Conservation (phyloP, 2,797 vertebrate genomes). For the Falco columbarius region DNA sequence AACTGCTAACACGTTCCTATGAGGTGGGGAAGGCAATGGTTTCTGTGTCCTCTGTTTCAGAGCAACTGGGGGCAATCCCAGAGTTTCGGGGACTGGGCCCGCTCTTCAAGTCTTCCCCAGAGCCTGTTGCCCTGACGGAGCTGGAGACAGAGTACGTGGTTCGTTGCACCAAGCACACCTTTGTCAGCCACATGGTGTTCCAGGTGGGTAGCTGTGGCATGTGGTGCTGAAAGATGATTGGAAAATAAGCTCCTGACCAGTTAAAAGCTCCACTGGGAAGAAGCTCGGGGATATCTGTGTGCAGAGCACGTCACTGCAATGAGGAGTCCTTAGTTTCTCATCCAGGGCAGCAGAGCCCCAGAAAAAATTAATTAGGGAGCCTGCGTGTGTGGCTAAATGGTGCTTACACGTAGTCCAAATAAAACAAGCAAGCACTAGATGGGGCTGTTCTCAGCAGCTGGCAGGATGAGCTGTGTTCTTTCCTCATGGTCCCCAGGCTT, state of each 20-base stretch:
- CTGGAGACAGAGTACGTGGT: conserved; percentile 83
- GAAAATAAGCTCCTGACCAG: not conserved
- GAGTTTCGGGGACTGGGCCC: conserved; percentile 79
- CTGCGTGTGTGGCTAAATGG: not conserved
- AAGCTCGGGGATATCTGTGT: not conserved
- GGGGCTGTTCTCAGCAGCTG: not conserved
- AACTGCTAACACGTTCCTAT: not conserved
- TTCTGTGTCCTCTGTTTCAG: conserved; percentile 69
- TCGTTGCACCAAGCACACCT: conserved; percentile 82
- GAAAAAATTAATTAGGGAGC: not conserved
- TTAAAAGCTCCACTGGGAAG: not conserved
- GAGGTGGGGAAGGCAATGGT: not conserved
- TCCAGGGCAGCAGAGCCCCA: not conserved
- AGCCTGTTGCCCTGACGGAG: conserved; percentile 81
- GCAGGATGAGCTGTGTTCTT: not conserved
- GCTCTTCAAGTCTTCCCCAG: conserved; percentile 82
- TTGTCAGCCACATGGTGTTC: conserved; percentile 81
- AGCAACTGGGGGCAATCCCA: conserved; percentile 81
- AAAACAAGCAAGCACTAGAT: not conserved
- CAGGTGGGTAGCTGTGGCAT: conserved; percentile 72
- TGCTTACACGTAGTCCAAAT: not conserved
- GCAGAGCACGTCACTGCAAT: not conserved
- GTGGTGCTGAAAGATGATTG: not conserved
- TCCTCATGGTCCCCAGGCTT: not conserved
- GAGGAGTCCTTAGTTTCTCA: not conserved